These are phyloP conservation scores for Folsomia manolachei DNA, from an alignment of 2,888 invertebrate genomes.

Conservation along the genomic window DNA sequence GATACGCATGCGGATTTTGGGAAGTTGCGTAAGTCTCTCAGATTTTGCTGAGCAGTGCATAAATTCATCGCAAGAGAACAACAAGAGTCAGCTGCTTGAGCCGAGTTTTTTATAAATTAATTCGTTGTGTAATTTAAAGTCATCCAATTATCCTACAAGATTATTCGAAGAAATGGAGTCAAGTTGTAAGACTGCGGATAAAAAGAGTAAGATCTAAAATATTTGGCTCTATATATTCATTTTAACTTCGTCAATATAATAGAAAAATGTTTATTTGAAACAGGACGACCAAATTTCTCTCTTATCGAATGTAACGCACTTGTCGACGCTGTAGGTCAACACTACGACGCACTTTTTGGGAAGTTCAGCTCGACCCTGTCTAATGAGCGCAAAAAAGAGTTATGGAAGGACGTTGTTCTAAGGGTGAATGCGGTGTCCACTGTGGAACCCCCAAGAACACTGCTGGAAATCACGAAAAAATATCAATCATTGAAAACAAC, in stretches of 20 bases:
- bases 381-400: neutral
- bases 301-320: slow-evolving; percentile 1
- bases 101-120: no score
- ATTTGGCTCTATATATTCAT: neutral
- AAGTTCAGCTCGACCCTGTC: slow-evolving; percentile 1
- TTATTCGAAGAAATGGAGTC: neutral
- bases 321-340: neutral
- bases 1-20: slow-evolving; percentile 1
- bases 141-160: no score
- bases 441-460: slow-evolving; percentile 1
- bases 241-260: neutral
- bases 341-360: neutral
- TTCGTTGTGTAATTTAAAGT: no score
- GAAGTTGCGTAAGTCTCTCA: neutral
- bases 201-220: neutral
- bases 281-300: slow-evolving; percentile 13
- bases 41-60: neutral
- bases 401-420: slow-evolving; percentile 17
- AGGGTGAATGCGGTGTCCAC: slow-evolving; percentile 16
- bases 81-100: no score
- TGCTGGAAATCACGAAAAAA: slow-evolving; percentile 21
- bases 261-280: neutral
- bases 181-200: neutral
- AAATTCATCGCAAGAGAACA: no score
- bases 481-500: slow-evolving; percentile 12